Evolutionary conservation across 2,113 vertebrate species (phyloP).

Genomic region (Ophthalmolycus amberensis): DNA sequence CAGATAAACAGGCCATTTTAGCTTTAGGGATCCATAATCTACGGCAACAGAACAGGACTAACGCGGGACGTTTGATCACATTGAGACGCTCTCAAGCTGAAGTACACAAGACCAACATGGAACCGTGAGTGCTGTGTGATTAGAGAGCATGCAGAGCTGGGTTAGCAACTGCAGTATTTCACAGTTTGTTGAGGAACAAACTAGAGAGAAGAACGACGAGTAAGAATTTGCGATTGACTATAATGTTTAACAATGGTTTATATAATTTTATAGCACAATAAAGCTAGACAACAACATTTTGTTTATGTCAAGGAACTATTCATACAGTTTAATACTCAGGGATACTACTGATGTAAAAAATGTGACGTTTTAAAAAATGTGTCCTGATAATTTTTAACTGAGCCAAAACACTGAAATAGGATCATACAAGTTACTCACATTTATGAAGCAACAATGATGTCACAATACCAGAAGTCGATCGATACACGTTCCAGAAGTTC

Average conservation of each 20-base stretch:
- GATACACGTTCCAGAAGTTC: too few species aligned
- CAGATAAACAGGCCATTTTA: conserved; percentile 74
- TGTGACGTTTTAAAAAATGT: not conserved
- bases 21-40: conserved; percentile 72
- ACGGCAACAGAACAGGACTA: conserved; percentile 55
- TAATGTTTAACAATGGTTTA: not conserved
- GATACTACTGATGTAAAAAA: too few species aligned
- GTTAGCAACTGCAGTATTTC: conserved; percentile 1
- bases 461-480: not conserved
- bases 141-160: conserved; percentile 47
- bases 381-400: not conserved
- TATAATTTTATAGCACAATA: not conserved
- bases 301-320: not conserved
- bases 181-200: conserved; percentile 12
- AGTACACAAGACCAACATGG: conserved; percentile 47
- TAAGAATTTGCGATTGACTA: accelerated
- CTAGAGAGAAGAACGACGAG: not conserved
- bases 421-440: too few species aligned
- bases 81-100: conserved; percentile 50
- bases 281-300: not conserved
- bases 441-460: not conserved
- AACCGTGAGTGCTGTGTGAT: conserved; percentile 61
- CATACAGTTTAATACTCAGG: not conserved
- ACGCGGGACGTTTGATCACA: conserved; percentile 62
- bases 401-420: not conserved